Percentiles rank a stretch among this genome's conserved stretches.
Evolutionary conservation across 1,140 invertebrate genomes (phyloP).

Genomic region (Chlorops oryzae): DNA sequence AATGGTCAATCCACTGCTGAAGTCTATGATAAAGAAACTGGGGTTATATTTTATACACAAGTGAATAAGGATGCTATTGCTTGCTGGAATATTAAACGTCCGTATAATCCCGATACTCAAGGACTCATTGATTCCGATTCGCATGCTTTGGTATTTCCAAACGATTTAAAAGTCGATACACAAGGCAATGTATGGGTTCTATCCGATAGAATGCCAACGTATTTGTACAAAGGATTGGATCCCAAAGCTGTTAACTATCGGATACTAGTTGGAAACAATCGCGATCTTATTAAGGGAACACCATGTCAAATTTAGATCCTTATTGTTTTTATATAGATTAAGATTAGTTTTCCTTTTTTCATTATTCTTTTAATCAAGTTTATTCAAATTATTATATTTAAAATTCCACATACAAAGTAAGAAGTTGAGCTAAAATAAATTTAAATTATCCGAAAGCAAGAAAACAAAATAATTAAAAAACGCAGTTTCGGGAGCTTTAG

Average conservation of each 20-base stretch:
- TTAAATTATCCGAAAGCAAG: too few relatives aligned
- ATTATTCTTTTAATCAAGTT: too few relatives aligned
- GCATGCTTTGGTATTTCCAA: slow-evolving; percentile 61
- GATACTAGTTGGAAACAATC: slow-evolving; percentile 54
- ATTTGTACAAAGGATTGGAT: slow-evolving; percentile 56
- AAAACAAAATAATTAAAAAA: too few relatives aligned
- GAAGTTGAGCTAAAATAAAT: too few relatives aligned
- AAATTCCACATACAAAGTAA: too few relatives aligned
- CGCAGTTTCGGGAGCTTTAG: too few relatives aligned
- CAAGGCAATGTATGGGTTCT: slow-evolving; percentile 61
- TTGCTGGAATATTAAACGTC: slow-evolving; percentile 65
- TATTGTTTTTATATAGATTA: too few relatives aligned
- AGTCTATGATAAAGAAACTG: slow-evolving; percentile 62
- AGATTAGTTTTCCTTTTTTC: too few relatives aligned
- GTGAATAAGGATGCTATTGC: slow-evolving; percentile 56
- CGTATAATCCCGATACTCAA: slow-evolving; percentile 60
- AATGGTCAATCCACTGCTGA: slow-evolving; percentile 68
- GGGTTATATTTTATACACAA: slow-evolving; percentile 69
- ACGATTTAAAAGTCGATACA: slow-evolving; percentile 58
- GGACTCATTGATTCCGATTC: slow-evolving; percentile 59
- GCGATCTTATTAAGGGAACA: slow-evolving; percentile 55
- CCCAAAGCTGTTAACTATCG: slow-evolving; percentile 57
- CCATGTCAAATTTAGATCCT: slow-evolving; percentile 47
- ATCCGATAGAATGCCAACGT: slow-evolving; percentile 60
- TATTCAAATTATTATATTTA: too few relatives aligned